Conservation (phyloP, 2,797 vertebrate genomes). For the Remorina albescens region DNA sequence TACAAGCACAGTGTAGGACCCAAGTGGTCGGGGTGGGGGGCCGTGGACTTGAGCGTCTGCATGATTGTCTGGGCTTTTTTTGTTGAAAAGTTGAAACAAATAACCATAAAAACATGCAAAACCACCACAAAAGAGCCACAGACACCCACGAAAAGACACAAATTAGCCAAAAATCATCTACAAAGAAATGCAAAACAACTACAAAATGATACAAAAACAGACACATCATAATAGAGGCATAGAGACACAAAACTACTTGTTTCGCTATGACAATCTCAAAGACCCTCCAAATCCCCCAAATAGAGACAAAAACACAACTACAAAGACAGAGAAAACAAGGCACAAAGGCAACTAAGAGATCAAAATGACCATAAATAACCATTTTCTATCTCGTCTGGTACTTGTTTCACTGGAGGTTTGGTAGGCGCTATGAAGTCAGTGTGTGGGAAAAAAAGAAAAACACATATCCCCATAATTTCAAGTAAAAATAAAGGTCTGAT, state of each 20-base stretch:
- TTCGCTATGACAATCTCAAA: neutral
- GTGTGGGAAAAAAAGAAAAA: slow-evolving; percentile 26
- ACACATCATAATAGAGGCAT: neutral
- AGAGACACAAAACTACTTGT: neutral
- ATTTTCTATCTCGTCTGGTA: neutral
- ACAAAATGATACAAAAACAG: neutral
- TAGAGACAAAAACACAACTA: neutral
- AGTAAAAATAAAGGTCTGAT: no score
- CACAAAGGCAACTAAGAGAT: neutral
- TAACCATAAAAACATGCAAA: neutral
- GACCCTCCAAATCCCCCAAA: neutral
- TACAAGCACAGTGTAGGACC: neutral
- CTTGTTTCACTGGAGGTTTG: neutral
- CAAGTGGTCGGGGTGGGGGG: neutral
- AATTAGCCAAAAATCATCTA: neutral
- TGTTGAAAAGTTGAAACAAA: neutral
- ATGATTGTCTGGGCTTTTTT: neutral
- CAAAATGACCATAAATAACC: neutral
- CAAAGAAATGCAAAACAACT: neutral
- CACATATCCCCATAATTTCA: no score
- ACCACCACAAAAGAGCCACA: neutral
- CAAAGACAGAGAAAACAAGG: neutral
- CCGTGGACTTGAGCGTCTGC: neutral
- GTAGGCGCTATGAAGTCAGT: neutral
- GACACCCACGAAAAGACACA: neutral